A percentile compares a stretch with the other conserved stretches of the same genome.
Evolutionary conservation across 2,113 vertebrate species (phyloP).

Genomic region (Hucho hucho): DNA sequence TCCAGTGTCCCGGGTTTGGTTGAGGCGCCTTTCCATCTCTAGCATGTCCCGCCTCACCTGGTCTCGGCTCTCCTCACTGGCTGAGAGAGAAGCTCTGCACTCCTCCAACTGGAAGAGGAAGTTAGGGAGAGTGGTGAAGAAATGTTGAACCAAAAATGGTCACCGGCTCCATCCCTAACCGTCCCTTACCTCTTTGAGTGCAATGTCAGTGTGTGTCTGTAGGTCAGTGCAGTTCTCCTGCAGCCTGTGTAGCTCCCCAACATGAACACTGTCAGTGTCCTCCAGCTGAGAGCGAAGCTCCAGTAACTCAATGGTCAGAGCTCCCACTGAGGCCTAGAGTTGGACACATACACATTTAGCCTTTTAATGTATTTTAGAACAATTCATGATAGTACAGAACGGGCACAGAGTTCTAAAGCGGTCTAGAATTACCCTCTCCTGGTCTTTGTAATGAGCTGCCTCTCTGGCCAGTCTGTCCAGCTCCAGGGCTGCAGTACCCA

Average conservation of each 20-base stretch:
- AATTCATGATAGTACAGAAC: neutral
- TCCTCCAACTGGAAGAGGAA: conserved; percentile 78
- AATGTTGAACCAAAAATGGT: neutral
- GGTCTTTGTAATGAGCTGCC: conserved; percentile 73
- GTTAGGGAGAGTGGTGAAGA: neutral
- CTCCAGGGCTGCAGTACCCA: conserved; percentile 74
- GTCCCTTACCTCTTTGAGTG: conserved; percentile 76
- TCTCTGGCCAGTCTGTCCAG: conserved; percentile 79
- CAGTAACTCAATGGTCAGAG: conserved; percentile 74
- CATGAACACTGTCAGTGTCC: conserved; percentile 52
- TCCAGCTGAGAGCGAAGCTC: conserved; percentile 73
- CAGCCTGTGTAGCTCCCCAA: conserved; percentile 71
- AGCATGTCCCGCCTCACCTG: conserved; percentile 72
- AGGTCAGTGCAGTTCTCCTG: conserved; percentile 73
- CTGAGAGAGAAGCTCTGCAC: conserved; percentile 73
- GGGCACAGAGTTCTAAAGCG: neutral
- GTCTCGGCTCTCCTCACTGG: conserved; percentile 75
- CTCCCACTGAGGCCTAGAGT: conserved; percentile 68
- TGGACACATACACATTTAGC: no score
- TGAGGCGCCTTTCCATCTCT: conserved; percentile 76
- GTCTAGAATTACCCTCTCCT: conserved; percentile 78
- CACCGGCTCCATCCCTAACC: neutral
- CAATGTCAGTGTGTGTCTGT: conserved; percentile 68
- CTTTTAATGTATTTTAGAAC: no score
- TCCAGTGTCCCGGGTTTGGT: conserved; percentile 68